These are phyloP conservation scores for Sebastes hubbsi DNA, from an alignment of 2,797 vertebrate genomes.

Conservation along the genomic window DNA sequence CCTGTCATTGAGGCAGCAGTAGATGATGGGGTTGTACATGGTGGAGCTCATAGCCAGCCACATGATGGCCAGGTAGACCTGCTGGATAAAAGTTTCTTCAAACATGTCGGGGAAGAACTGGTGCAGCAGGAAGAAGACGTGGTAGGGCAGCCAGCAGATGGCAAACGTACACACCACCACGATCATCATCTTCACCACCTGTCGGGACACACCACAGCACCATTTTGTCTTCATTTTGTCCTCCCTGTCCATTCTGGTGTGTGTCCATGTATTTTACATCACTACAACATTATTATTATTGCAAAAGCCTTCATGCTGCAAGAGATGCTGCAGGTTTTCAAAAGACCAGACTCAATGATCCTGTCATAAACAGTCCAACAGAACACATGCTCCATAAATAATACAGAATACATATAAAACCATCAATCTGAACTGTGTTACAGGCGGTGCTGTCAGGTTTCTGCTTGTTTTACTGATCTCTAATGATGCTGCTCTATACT, in stretches of 20 bases:
- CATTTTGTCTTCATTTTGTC: background rate
- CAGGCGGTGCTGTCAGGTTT: background rate
- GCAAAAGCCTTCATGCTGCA: background rate
- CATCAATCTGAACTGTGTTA: background rate
- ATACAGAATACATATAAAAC: background rate
- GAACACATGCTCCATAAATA: background rate
- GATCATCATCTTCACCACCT: slow-evolving; percentile 99
- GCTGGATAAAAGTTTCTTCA: slow-evolving; percentile 89
- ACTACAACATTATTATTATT: background rate
- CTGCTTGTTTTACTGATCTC: background rate
- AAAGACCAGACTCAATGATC: background rate
- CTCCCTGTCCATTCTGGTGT: background rate
- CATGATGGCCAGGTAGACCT: slow-evolving; percentile 94
- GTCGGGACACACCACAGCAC: slow-evolving; percentile 6
- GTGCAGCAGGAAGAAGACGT: slow-evolving; percentile 94
- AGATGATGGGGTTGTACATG: slow-evolving; percentile 99
- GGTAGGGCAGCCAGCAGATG: slow-evolving; percentile 95
- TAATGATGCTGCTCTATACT: background rate
- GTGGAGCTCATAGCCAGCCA: slow-evolving; percentile 99
- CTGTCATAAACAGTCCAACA: background rate
- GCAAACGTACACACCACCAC: slow-evolving; percentile 96
- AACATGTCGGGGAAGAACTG: slow-evolving; percentile 87
- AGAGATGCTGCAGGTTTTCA: background rate
- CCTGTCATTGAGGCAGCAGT: slow-evolving; percentile 99
- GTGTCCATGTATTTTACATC: background rate